Conservation (phyloP, 2,888 invertebrate genomes). For the Pyrocoelia pectoralis region DNA sequence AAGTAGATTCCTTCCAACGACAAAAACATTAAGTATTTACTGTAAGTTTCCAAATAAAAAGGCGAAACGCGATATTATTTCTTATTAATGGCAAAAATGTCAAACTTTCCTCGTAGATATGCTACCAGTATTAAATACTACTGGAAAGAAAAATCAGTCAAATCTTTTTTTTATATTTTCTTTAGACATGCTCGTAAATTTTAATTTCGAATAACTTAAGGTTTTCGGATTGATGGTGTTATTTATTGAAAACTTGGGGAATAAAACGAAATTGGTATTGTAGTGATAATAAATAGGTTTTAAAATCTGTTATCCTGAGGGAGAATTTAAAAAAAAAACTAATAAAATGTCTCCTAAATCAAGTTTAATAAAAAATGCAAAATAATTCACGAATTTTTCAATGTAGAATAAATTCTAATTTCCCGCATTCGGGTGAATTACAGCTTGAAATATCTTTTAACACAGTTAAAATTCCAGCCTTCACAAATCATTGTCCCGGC, state of each 20-base stretch:
- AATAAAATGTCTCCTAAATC: slow-evolving; percentile 50
- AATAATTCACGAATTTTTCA: slow-evolving; percentile 43
- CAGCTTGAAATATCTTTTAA: slow-evolving; percentile 50
- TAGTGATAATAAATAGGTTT: slow-evolving; percentile 30
- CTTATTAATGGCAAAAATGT: no score
- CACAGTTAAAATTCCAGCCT: slow-evolving; percentile 44
- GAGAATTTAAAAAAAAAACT: slow-evolving; percentile 42
- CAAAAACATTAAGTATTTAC: no score
- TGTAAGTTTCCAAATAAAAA: no score
- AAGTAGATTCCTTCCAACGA: no score
- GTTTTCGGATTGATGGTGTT: neutral
- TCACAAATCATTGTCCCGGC: slow-evolving; percentile 39
- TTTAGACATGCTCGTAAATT: no score
- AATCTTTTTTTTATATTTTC: no score
- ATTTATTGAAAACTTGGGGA: neutral
- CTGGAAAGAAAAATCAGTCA: no score
- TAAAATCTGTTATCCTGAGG: slow-evolving; percentile 44
- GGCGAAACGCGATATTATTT: no score
- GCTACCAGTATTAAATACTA: no score
- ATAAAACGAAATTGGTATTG: slow-evolving; percentile 22
- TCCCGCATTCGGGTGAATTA: slow-evolving; percentile 50
- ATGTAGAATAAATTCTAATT: slow-evolving; percentile 53
- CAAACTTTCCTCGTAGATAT: no score
- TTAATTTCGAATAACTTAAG: neutral
- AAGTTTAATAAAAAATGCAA: slow-evolving; percentile 45